Conservation (phyloP, 2,888 invertebrate species). For the Bombylius major region DNA sequence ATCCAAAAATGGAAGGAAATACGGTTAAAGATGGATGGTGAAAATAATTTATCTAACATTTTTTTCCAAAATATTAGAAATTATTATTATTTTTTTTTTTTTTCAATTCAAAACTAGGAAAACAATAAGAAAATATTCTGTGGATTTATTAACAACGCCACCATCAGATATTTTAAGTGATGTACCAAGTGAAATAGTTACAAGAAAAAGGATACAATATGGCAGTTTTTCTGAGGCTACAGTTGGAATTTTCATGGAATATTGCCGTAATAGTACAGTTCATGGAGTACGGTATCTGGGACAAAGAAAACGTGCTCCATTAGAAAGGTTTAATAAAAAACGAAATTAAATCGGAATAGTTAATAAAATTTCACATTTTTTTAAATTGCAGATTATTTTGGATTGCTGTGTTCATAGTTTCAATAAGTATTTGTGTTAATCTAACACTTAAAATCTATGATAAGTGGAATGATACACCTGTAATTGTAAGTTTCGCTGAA, state of each 20-base stretch:
- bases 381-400: constrained; percentile 45
- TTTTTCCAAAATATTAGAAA: too few relatives aligned
- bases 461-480: constrained; percentile 58
- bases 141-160: neutral
- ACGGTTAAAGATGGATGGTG: neutral
- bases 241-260: constrained; percentile 39
- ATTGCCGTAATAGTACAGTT: constrained; percentile 41
- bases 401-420: constrained; percentile 46
- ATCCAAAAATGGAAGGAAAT: neutral
- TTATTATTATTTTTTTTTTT: too few relatives aligned
- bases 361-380: too few relatives aligned
- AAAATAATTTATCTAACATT: neutral
- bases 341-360: constrained; percentile 1
- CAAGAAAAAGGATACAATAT: constrained; percentile 3
- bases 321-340: constrained; percentile 36
- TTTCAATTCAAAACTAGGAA: too few relatives aligned
- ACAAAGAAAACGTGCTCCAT: constrained; percentile 36
- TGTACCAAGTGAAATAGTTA: constrained; percentile 1
- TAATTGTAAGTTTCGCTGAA: constrained; percentile 62
- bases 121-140: neutral
- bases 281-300: constrained; percentile 44
- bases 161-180: constrained; percentile 2
- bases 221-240: constrained; percentile 1
- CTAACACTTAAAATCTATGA: constrained; percentile 51
- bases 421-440: constrained; percentile 45